Conservation (phyloP, 2,797 vertebrate genomes). For the Brachymystax lenok region DNA sequence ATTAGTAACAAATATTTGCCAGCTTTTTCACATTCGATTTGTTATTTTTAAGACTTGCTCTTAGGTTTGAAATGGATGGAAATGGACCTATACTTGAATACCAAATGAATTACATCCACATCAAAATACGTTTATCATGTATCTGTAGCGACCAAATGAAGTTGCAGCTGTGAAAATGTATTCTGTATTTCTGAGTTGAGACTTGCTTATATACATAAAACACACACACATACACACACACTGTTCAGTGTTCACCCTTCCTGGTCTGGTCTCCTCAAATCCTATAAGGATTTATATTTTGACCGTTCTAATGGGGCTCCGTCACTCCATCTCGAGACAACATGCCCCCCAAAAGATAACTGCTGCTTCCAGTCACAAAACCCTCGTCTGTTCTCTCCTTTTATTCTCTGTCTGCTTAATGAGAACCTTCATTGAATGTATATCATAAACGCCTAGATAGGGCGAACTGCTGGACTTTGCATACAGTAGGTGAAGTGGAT, state of each 20-base stretch:
- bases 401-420: conserved; percentile 30
- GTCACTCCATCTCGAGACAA: conserved; percentile 74
- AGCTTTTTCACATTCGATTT: neutral
- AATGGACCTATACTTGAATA: neutral
- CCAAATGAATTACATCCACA: neutral
- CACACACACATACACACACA: neutral
- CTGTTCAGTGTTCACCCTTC: conserved; percentile 5
- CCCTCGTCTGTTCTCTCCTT: conserved; percentile 15
- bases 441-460: conserved; percentile 22
- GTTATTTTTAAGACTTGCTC: neutral
- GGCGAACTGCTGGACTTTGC: conserved; percentile 1
- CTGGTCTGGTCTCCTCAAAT: conserved; percentile 21
- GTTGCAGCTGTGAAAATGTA: neutral
- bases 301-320: conserved; percentile 71
- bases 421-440: conserved; percentile 36
- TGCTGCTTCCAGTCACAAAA: conserved; percentile 61
- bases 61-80: neutral
- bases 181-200: neutral
- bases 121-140: neutral
- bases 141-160: no score
- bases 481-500: neutral
- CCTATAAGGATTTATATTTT: conserved; percentile 63
- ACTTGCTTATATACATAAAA: neutral
- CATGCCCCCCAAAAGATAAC: conserved; percentile 74
- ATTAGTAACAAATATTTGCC: neutral